Base-by-base conservation (phyloP, 2,797 vertebrate species). In the Lagorchestes hirsutus region DNA sequence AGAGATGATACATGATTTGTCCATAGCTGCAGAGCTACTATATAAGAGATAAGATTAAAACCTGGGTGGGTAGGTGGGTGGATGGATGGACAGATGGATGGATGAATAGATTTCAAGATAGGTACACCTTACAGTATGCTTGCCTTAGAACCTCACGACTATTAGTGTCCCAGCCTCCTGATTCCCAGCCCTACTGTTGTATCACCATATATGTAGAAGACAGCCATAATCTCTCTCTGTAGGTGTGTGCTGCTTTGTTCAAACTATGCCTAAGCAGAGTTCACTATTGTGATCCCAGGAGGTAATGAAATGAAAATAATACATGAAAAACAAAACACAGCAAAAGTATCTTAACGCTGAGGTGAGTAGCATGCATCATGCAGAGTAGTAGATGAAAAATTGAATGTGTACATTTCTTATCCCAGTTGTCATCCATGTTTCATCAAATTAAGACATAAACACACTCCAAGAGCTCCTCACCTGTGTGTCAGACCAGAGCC, bases 341-440 rank as follows among this genome's bases (percentile, higher is more conserved):
- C 97, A 97, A 96, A 98, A 94, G 50, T 50, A 87, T 22, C 94
- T 96, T 97, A 91, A 94, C 93, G 94, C 96, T 93, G 92, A 95
- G 96, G 96, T 97, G 97, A 94, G 90, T 97, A 97, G 98, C 97
- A 97, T 97, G 98, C 98, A 98, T 98, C 96, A 98, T 96, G 97
- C 96, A 98, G 97, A 98, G 95, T 50, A 74, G 93, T 97, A 96
- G 97, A 98, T 97, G 95, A 97, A 98, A 98, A 98, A 98, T 98
- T 98, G 98, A 98, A 97, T 97, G 98, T 96, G 96, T 97, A 98
- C 10, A 98, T 96, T 97, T 97, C 9, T 95, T 96, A 96, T 96
- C 98, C 98, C 98, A 94, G 97, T 95, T 98, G 95, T 95, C 91
- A 97, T 98, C 95, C 97, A 97, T 98, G 97, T 98, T 98, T 98